phyloP scores from a whole-genome alignment of 2,888 invertebrate species.

The Netelia virgata region DNA sequence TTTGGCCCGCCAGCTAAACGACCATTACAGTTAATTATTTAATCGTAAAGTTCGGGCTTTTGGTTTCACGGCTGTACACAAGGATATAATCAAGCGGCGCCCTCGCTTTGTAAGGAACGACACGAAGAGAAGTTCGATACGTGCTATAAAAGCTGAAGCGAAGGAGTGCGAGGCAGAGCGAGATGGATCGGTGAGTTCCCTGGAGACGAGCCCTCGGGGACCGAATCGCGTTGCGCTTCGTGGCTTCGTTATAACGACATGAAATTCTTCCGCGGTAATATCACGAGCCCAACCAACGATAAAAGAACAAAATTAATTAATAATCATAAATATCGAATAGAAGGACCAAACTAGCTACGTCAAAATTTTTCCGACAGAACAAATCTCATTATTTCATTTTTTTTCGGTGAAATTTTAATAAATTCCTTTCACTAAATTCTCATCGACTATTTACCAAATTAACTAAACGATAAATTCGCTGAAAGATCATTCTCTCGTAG shows the following conservation, averaged over 20 bases:
- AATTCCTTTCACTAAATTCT: no score
- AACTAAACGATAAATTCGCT: no score
- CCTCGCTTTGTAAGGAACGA: conserved; percentile 30
- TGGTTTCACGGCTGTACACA: conserved; percentile 57
- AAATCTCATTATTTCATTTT: no score
- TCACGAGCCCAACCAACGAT: background rate
- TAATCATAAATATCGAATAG: background rate
- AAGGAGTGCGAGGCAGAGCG: background rate
- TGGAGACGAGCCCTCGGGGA: conserved; percentile 43
- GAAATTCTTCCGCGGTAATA: conserved; percentile 31
- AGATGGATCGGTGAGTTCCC: conserved; percentile 6
- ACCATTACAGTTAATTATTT: conserved; percentile 74
- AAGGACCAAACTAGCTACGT: background rate
- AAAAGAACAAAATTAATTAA: conserved; percentile 1
- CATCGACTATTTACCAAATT: no score
- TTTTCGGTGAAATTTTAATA: no score
- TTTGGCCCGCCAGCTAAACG: conserved; percentile 26
- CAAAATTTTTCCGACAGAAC: background rate
- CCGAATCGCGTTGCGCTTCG: conserved; percentile 51
- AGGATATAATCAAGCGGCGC: conserved; percentile 34
- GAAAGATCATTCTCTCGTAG: no score
- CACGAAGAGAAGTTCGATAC: conserved; percentile 17
- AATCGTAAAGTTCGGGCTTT: conserved; percentile 73
- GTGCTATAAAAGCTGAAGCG: conserved; percentile 35
- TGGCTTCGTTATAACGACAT: conserved; percentile 50